Evolutionary conservation across 30 jellyfish, hydroid and myxozoan species (phyloP), one percentile per base, ranked within the genome.

Genomic region (Aurelia aurita complex sp. Pacific): DNA sequence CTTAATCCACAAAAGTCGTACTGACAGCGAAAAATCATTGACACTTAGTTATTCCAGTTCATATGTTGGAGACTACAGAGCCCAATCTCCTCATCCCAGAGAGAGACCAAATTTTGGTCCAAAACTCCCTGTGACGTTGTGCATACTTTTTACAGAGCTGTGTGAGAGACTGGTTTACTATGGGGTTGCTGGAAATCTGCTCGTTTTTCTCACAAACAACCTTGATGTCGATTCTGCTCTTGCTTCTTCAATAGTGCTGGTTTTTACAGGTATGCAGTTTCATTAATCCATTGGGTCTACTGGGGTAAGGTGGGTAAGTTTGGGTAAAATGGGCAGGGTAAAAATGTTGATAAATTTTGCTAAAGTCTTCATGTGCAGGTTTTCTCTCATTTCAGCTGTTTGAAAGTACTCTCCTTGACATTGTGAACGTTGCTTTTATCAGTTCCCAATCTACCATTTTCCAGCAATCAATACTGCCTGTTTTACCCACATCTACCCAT

Each of bases 151-250:
- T 63, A 68, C 89, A 32, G 98, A 92, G 75, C 62, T 87, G n/a
- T 86, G 96, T 69, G 98, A 92, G 62, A 66, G 98, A 59, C 42
- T 92, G 73, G 81, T 91, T 4, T 86, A 63, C 76, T 92, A 86
- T 67, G 92, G 98, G 29, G 79, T 92, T 10, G 61, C 89, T n/a
- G 98, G 91, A 53, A 92, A 92, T 69, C 88, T 92, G 34, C 50
- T 92, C n/a, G 73, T 92, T 1, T 92, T 86, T 59, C 89, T 91
- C 74, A 75, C 64, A 34, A 74, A 74, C 17, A 57, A 73, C 18
- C 36, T 92, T 59, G 11, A 77, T 15, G 33, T 86, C 29, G 81
- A 63, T 8, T 35, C 94, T 52, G 88, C 84, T 11, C 46, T 32
- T 14, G 89, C 97, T 10, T 80, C 97, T 2, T 67, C 92, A 5